Base-by-base conservation (phyloP, 2,888 invertebrate genomes). In the Stenoptilia bipunctidactyla region DNA sequence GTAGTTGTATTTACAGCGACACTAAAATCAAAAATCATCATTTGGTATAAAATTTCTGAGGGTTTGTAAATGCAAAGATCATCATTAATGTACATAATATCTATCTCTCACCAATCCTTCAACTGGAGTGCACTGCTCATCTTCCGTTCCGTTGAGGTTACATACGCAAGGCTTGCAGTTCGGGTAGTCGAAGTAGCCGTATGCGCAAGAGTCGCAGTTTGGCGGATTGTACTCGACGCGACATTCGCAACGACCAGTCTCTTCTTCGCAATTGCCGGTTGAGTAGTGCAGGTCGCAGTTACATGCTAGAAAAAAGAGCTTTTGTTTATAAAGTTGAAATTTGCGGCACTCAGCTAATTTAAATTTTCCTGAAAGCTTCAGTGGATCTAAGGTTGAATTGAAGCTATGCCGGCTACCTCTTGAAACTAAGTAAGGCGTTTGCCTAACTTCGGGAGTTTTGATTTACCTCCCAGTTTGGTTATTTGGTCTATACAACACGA, bases 191-290 rank as follows among this genome's bases (percentile, higher is more conserved):
- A 93, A 98, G 77, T 95, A 96, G 0, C 98, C 98, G 53, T 91
- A 91, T 13, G 91, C 92, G 58, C 96, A 96, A 0, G 88, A 87
- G 63, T 94, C 91, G 60, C 97, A 97, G 59, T 91, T 79, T 0
- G 94, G 93, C 0, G 91, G 86, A 39, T 89, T 88, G 71, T 88
- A 97, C 58, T 96, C 94, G 1, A 79, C 75, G 15, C 91, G 88
- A 56, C 98, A 98, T 60, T 96, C 93, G 64, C 98, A 98, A 30
- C 89, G 88, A 0, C 98, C 98, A 0, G 90, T 89, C 35, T 91
- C 94, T 54, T 97, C 97, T 37, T 90, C 93, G 64, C 98, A 99
- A 66, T 96, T 96, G 9, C 98, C 98, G 13, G 97, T 98, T 0
- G 93, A 95, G 60, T 89, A 93, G 56, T 89, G 89, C 9, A 85